These are phyloP conservation scores for Desoria tigrina DNA, from an alignment of 2,888 invertebrate species.

Conservation along the genomic window DNA sequence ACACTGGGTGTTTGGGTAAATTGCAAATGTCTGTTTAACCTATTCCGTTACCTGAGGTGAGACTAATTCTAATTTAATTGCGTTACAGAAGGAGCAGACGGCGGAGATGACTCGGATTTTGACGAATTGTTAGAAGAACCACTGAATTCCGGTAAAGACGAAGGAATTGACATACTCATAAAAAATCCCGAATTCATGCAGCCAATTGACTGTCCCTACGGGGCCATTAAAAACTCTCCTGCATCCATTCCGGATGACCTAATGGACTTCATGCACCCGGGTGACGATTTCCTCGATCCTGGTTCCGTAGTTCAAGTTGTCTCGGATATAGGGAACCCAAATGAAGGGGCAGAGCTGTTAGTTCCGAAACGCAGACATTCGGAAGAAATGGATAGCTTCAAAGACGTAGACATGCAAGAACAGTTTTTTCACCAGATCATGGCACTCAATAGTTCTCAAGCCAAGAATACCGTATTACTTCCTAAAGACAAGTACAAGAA, in stretches of 20 bases:
- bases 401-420: not conserved
- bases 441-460: constrained; percentile 6
- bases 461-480: constrained; percentile 1
- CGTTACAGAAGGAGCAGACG: too few relatives aligned
- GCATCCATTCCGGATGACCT: not conserved
- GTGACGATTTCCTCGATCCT: not conserved
- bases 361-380: not conserved
- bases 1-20: too few relatives aligned
- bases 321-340: not conserved
- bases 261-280: not conserved
- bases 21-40: too few relatives aligned
- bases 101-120: too few relatives aligned
- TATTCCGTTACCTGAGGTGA: too few relatives aligned
- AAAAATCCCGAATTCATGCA: too few relatives aligned
- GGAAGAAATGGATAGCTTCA: not conserved
- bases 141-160: too few relatives aligned
- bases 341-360: too few relatives aligned
- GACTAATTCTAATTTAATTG: too few relatives aligned
- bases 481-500: constrained; percentile 5
- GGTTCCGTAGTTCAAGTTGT: not conserved
- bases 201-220: not conserved
- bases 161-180: too few relatives aligned
- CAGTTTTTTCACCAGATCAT: not conserved
- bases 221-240: not conserved
- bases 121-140: too few relatives aligned